Conservation (phyloP, 2,888 invertebrate genomes). For the Brassicogethes aeneus region DNA sequence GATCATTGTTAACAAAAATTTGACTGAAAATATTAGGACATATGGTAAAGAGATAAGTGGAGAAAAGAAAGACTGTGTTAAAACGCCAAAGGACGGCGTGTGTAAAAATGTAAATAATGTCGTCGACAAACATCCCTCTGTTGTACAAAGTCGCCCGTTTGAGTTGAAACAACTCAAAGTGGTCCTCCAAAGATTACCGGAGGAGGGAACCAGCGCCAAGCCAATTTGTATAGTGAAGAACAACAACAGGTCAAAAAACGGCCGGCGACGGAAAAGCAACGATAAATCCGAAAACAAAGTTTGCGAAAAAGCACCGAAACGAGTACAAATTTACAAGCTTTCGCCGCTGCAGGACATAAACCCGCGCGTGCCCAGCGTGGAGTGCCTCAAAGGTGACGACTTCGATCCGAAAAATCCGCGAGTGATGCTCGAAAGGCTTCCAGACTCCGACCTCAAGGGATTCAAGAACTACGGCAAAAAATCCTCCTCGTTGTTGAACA, state of each 20-base stretch:
- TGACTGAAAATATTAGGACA: conserved; percentile 20
- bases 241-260: conserved; percentile 12
- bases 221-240: conserved; percentile 14
- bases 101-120: conserved; percentile 20
- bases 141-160: conserved; percentile 15
- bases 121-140: conserved; percentile 12
- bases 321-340: conserved; percentile 19
- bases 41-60: conserved; percentile 12
- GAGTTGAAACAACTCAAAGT: conserved; percentile 17
- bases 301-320: conserved; percentile 17
- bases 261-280: conserved; percentile 9
- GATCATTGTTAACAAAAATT: conserved; percentile 17
- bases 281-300: conserved; percentile 20
- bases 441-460: conserved; percentile 7
- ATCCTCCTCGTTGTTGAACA: conserved; percentile 37
- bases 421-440: conserved; percentile 15
- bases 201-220: too few species aligned
- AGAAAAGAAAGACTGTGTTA: conserved; percentile 18
- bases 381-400: not conserved
- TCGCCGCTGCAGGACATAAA: conserved; percentile 23
- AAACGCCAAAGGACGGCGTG: conserved; percentile 13
- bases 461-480: too few species aligned
- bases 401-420: conserved; percentile 7
- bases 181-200: conserved; percentile 5
- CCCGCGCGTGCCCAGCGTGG: conserved; percentile 14